Evolutionary conservation across 1,140 invertebrate genomes (phyloP).

Genomic region (Holcopasites calliopsidis): DNA sequence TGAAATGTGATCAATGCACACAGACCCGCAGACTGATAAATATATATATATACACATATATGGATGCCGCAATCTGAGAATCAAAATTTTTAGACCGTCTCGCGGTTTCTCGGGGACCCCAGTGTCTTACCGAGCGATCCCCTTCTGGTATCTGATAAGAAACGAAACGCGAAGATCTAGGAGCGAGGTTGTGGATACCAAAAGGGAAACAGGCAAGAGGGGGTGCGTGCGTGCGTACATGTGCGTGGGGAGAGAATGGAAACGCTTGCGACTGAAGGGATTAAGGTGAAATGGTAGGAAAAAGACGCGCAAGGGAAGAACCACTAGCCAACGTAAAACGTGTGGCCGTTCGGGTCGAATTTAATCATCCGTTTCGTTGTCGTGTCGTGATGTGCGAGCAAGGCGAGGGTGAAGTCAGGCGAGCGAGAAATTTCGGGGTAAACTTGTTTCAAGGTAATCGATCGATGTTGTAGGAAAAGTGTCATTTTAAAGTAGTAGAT

Average conservation of each 20-base stretch:
- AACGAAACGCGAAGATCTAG: not conserved
- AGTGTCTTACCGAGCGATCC: slow-evolving; percentile 44
- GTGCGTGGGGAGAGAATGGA: slow-evolving; percentile 13
- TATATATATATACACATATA: too few species aligned
- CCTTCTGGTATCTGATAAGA: not conserved
- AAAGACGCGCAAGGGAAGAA: slow-evolving; percentile 36
- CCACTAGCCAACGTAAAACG: slow-evolving; percentile 48
- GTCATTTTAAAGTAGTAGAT: slow-evolving; percentile 73
- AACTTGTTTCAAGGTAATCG: slow-evolving; percentile 71
- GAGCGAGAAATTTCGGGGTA: slow-evolving; percentile 48
- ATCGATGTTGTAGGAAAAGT: slow-evolving; percentile 76
- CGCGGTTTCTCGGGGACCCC: slow-evolving; percentile 31
- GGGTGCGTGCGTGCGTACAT: slow-evolving; percentile 16
- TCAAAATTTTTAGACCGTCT: slow-evolving; percentile 63
- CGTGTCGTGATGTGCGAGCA: slow-evolving; percentile 46
- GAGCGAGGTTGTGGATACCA: slow-evolving; percentile 23
- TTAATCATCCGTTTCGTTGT: slow-evolving; percentile 55
- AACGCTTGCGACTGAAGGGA: not conserved
- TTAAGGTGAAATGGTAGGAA: slow-evolving; percentile 3
- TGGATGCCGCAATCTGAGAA: slow-evolving; percentile 64
- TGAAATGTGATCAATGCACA: slow-evolving; percentile 64
- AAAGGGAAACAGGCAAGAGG: not conserved
- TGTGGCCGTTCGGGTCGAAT: slow-evolving; percentile 52
- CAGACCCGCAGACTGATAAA: slow-evolving; percentile 71
- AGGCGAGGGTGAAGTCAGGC: slow-evolving; percentile 37